These are phyloP conservation scores for Tyrannus savana DNA, from an alignment of 2,113 vertebrate genomes.

Conservation along the genomic window DNA sequence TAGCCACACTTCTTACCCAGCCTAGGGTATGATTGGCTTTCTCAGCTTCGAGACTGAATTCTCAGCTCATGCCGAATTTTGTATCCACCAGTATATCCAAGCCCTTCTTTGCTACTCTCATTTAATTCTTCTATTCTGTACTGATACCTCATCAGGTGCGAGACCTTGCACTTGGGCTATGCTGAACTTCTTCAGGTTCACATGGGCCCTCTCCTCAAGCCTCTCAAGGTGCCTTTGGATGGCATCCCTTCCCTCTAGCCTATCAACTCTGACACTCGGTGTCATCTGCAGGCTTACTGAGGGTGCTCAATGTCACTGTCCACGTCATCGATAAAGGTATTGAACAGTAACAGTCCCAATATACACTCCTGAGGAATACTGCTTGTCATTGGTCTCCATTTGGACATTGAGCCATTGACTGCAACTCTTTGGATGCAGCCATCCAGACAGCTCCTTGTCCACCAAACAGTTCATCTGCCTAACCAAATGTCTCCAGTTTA, in stretches of 20 bases:
- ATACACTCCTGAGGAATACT: not conserved
- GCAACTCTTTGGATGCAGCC: accelerated
- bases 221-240: not conserved
- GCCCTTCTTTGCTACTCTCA: not conserved
- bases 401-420: not conserved
- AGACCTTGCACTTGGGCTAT: not conserved
- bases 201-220: not conserved
- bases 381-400: not conserved
- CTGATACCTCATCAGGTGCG: too few species aligned
- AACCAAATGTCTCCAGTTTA: not conserved
- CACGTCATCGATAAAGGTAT: not conserved
- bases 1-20: not conserved
- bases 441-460: not conserved
- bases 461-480: not conserved
- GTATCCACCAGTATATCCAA: not conserved
- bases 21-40: not conserved
- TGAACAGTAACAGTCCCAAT: not conserved
- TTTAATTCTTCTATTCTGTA: not conserved
- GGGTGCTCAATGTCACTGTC: not conserved
- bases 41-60: not conserved
- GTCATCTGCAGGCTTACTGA: not conserved
- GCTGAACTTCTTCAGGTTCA: not conserved
- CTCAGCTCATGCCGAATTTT: not conserved
- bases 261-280: not conserved
- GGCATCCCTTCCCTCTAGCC: accelerated